Conservation (phyloP, 2,888 invertebrate species). For the Sarcophaga variegata region DNA sequence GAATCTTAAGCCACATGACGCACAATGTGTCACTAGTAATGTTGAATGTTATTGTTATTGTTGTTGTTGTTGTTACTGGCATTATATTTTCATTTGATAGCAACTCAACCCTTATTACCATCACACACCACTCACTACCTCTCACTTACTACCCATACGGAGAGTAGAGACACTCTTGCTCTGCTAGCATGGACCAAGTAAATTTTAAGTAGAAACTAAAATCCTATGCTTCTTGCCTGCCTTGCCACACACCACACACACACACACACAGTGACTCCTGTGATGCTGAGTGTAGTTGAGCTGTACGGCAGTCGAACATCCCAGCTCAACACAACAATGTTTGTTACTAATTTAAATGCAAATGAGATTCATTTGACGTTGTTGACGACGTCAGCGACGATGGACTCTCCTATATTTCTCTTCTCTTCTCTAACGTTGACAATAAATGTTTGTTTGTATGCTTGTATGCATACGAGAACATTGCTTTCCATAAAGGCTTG, state of each 20-base stretch:
- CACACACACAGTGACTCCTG: not conserved
- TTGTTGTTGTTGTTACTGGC: constrained; percentile 37
- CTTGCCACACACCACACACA: not conserved
- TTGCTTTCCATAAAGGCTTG: constrained; percentile 38
- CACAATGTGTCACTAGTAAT: constrained; percentile 76
- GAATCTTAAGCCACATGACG: constrained; percentile 71
- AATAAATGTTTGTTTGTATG: constrained; percentile 64
- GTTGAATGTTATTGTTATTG: constrained; percentile 57
- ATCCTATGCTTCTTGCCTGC: constrained; percentile 42
- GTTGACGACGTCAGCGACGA: constrained; percentile 76
- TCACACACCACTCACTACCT: constrained; percentile 36
- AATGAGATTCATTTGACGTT: constrained; percentile 83
- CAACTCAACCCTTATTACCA: constrained; percentile 63
- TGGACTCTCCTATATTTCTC: constrained; percentile 56
- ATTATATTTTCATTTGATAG: constrained; percentile 47
- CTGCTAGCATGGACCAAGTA: constrained; percentile 40
- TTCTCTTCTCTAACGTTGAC: constrained; percentile 65
- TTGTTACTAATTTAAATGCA: constrained; percentile 82
- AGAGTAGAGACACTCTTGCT: not conserved
- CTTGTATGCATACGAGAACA: not conserved
- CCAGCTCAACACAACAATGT: constrained; percentile 63
- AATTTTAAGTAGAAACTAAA: constrained; percentile 41
- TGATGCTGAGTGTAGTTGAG: not conserved
- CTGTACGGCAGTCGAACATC: not conserved
- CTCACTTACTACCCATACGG: constrained; percentile 16